Evolutionary conservation across 2,797 vertebrate species (phyloP).

Genomic region (Anomalospiza imberbis): DNA sequence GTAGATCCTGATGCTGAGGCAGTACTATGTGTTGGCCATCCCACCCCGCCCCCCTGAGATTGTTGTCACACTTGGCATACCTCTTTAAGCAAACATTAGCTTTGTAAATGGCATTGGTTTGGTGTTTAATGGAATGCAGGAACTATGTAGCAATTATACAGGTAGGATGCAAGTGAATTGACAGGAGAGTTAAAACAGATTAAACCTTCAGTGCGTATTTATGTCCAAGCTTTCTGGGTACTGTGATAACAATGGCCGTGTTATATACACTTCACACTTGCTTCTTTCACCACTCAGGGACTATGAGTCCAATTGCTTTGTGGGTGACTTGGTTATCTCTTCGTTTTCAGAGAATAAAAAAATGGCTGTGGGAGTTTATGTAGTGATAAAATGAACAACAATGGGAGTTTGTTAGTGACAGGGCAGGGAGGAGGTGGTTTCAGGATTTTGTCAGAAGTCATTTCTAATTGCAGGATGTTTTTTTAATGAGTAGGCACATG

Average conservation of each 20-base stretch:
- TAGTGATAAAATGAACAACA: conserved; percentile 38
- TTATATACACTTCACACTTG: conserved; percentile 68
- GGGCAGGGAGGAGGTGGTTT: conserved; percentile 29
- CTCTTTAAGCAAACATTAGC: background rate
- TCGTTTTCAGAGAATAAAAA: conserved; percentile 46
- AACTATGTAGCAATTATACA: background rate
- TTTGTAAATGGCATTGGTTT: background rate
- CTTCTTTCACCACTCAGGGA: conserved; percentile 55
- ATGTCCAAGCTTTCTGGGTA: conserved; percentile 42
- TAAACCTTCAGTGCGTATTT: background rate
- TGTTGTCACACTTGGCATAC: background rate
- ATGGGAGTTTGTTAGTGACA: conserved; percentile 32
- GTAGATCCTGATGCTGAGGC: background rate
- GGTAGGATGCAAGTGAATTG: background rate
- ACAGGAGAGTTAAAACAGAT: background rate
- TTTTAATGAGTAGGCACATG: conserved; percentile 47
- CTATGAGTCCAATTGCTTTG: conserved; percentile 4
- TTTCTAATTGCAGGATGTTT: conserved; percentile 61
- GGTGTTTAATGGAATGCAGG: background rate
- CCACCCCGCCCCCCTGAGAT: rapidly evolving
- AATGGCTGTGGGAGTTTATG: background rate
- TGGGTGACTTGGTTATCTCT: conserved; percentile 44
- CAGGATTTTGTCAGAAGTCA: conserved; percentile 31
- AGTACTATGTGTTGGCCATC: background rate
- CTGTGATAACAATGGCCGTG: background rate